Evolutionary conservation across 2,797 vertebrate genomes (phyloP).

Genomic region (Taenioides sp.): DNA sequence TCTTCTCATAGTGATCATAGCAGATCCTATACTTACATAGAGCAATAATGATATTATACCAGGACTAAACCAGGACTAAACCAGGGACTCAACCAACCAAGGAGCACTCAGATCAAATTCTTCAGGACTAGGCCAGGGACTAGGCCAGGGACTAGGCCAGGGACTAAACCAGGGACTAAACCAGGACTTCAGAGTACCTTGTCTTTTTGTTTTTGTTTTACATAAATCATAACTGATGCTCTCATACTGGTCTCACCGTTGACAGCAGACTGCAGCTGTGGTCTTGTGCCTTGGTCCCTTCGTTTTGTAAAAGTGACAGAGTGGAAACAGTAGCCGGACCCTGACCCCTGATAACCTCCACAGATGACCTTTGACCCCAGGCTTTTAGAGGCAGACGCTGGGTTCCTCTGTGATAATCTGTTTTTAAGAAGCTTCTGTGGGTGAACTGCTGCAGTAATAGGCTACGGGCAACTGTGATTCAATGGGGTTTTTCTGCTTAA

Average conservation of each 20-base stretch:
- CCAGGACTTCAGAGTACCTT: not conserved
- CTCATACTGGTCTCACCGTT: not conserved
- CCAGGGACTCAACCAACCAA: too few relatives aligned
- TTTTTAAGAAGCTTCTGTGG: constrained; percentile 5
- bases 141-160: too few relatives aligned
- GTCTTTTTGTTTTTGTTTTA: too few relatives aligned
- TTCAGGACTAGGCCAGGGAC: too few relatives aligned
- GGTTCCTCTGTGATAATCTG: constrained; percentile 43
- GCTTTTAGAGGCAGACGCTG: constrained; percentile 33
- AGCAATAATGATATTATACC: too few relatives aligned
- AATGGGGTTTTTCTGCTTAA: too few relatives aligned
- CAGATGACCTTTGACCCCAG: constrained; percentile 42
- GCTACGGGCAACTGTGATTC: not conserved
- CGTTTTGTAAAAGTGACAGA: not conserved
- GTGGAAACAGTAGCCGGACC: constrained; percentile 24
- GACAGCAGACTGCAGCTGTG: not conserved
- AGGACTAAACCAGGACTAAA: too few relatives aligned
- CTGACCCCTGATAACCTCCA: constrained; percentile 42
- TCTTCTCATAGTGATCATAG: too few relatives aligned
- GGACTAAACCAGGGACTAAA: too few relatives aligned
- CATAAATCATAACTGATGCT: not conserved
- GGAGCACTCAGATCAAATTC: too few relatives aligned
- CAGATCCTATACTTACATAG: too few relatives aligned
- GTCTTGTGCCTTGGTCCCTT: not conserved
- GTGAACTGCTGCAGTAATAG: not conserved